Percentiles rank a stretch among this genome's conserved stretches.
These are phyloP conservation scores for Heptranchias perlo DNA, from an alignment of 2,113 vertebrate genomes.

Conservation along the genomic window DNA sequence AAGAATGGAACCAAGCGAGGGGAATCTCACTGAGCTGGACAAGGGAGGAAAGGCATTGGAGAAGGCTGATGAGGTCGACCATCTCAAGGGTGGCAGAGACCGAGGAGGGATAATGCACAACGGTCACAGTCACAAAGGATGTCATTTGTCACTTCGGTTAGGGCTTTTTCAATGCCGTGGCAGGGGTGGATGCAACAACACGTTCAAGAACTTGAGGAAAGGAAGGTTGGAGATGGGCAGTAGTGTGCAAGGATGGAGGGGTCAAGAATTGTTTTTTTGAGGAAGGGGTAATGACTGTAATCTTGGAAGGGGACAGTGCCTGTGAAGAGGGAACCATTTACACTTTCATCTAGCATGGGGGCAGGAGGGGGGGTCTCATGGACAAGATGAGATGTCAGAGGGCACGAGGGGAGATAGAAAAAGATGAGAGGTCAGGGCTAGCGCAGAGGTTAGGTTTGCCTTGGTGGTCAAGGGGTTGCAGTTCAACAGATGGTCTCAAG, in stretches of 20 bases:
- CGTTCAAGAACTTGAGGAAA: background rate
- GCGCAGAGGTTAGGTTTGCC: background rate
- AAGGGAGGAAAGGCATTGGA: background rate
- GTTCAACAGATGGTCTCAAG: background rate
- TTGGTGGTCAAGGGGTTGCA: too few relatives aligned
- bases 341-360: background rate
- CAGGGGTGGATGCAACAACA: background rate
- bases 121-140: background rate
- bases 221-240: background rate
- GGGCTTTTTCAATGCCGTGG: background rate
- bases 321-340: background rate
- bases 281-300: background rate
- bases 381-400: background rate
- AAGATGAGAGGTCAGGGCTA: background rate
- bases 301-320: background rate
- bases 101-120: background rate
- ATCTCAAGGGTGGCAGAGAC: background rate
- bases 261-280: background rate
- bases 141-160: background rate
- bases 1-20: background rate
- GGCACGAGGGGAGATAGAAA: background rate
- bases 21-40: background rate
- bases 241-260: background rate
- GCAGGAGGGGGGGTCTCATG: background rate
- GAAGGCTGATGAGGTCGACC: background rate